Conservation (phyloP, 2,797 vertebrate genomes). For the Orientallactaga sibirica region DNA sequence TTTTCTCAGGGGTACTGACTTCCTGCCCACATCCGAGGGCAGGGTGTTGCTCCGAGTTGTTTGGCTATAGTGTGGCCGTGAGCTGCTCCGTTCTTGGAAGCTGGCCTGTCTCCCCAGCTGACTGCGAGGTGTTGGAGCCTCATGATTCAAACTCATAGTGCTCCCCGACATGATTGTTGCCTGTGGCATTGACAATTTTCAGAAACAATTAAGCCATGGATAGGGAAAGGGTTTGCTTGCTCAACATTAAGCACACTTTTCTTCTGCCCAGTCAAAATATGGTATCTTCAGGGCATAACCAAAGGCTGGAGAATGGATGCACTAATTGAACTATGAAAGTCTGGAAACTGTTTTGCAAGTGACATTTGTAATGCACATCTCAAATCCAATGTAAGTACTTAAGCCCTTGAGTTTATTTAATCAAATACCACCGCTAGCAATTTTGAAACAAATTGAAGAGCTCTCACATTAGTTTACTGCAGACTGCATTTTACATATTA, state of each 20-base stretch:
- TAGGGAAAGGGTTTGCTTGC: slow-evolving; percentile 61
- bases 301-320: slow-evolving; percentile 87
- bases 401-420: slow-evolving; percentile 76
- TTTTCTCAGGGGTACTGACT: slow-evolving; percentile 96
- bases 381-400: slow-evolving; percentile 83
- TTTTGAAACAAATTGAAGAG: slow-evolving; percentile 76
- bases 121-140: slow-evolving; percentile 91
- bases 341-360: slow-evolving; percentile 76
- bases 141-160: slow-evolving; percentile 96
- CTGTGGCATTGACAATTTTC: slow-evolving; percentile 90
- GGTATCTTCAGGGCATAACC: slow-evolving; percentile 87
- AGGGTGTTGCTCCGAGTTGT: slow-evolving; percentile 96
- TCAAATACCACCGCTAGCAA: slow-evolving; percentile 83
- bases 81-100: slow-evolving; percentile 96
- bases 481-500: slow-evolving; percentile 63
- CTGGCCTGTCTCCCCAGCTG: slow-evolving; percentile 97
- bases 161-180: slow-evolving; percentile 99
- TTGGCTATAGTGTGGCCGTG: slow-evolving; percentile 93
- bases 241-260: slow-evolving; percentile 79
- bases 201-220: slow-evolving; percentile 72
- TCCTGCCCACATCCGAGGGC: slow-evolving; percentile 95
- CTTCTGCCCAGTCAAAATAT: slow-evolving; percentile 85
- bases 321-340: slow-evolving; percentile 64
- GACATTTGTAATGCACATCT: slow-evolving; percentile 81
- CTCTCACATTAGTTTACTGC: slow-evolving; percentile 68